Percentiles rank a stretch among this genome's conserved stretches.
phyloP scores from a whole-genome alignment of 1,140 invertebrate species.

The Meloidogyne hapla region DNA sequence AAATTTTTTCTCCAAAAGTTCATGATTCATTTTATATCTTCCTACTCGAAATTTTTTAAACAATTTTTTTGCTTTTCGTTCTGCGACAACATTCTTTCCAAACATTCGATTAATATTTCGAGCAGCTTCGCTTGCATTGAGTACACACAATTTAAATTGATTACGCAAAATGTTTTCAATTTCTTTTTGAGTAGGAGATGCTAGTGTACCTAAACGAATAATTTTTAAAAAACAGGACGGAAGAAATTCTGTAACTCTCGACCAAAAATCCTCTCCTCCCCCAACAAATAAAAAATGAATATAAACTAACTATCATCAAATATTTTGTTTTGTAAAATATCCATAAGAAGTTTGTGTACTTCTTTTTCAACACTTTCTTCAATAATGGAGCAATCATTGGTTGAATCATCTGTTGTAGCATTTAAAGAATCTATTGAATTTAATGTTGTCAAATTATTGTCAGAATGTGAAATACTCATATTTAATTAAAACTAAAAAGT shows the following conservation, averaged over 20 bases:
- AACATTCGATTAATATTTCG: neutral
- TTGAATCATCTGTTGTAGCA: neutral
- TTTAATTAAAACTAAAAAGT: neutral
- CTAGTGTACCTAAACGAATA: too few relatives aligned
- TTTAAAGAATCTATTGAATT: neutral
- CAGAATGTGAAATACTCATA: neutral
- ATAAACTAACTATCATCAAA: neutral
- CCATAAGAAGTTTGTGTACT: neutral
- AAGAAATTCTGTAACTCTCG: too few relatives aligned
- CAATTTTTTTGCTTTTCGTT: neutral
- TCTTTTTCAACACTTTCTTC: neutral
- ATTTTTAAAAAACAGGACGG: too few relatives aligned
- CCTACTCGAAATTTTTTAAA: neutral
- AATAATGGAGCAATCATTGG: neutral
- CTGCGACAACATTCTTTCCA: neutral
- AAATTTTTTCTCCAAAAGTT: neutral
- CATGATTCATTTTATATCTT: neutral
- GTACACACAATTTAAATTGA: neutral
- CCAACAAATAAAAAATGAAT: neutral
- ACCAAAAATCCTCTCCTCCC: too few relatives aligned
- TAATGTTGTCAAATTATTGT: neutral
- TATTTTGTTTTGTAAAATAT: constrained; percentile 1
- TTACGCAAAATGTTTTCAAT: neutral
- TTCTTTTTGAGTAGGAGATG: neutral
- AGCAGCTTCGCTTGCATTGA: neutral